phyloP scores from a whole-genome alignment of 2,888 invertebrate species.

The Scaptomyza tumidula region DNA sequence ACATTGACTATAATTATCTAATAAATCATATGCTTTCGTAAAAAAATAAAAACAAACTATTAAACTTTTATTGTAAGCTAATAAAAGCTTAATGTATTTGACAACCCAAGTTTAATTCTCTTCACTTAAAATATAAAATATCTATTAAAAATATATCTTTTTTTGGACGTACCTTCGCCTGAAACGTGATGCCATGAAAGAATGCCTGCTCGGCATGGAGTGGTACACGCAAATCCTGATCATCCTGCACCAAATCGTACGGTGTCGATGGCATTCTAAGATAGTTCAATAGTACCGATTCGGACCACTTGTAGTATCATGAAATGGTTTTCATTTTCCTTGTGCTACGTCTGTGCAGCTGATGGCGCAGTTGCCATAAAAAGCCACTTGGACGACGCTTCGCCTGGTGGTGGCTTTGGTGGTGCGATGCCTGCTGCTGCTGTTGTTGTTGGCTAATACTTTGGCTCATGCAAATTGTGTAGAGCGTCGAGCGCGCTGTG shows the following conservation, averaged over 20 bases:
- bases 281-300: slow-evolving; percentile 85
- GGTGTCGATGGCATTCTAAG: slow-evolving; percentile 92
- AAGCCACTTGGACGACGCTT: slow-evolving; percentile 73
- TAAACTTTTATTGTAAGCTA: neutral
- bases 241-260: slow-evolving; percentile 98
- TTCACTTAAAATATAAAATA: too few relatives aligned
- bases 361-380: slow-evolving; percentile 83
- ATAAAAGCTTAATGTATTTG: neutral
- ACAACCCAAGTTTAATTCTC: too few relatives aligned
- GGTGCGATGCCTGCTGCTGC: slow-evolving; percentile 26
- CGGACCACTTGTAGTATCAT: slow-evolving; percentile 85
- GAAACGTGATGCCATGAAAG: slow-evolving; percentile 96
- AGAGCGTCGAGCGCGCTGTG: slow-evolving; percentile 52
- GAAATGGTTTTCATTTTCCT: slow-evolving; percentile 85
- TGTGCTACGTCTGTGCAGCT: slow-evolving; percentile 84
- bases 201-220: slow-evolving; percentile 98
- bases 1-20: neutral
- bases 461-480: slow-evolving; percentile 83
- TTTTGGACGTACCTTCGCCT: slow-evolving; percentile 92
- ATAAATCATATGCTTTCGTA: neutral
- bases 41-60: too few relatives aligned
- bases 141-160: too few relatives aligned
- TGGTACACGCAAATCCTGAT: slow-evolving; percentile 98
- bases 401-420: slow-evolving; percentile 24
- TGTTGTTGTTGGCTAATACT: slow-evolving; percentile 50